phyloP scores from a whole-genome alignment of 1,140 invertebrate genomes.

The Aradophagus sp. region DNA sequence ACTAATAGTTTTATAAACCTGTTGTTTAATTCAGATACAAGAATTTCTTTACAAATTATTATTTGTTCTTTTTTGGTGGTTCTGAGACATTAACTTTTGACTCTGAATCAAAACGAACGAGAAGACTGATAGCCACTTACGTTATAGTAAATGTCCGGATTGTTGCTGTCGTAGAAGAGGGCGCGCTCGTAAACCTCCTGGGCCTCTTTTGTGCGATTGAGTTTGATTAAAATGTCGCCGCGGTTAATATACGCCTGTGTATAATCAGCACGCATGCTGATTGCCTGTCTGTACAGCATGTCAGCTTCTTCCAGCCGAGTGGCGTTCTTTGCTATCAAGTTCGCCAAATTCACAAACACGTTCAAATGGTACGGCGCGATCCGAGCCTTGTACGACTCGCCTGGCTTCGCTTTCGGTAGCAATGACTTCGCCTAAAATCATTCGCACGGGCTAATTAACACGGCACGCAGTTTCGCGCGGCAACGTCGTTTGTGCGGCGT shows the following conservation, averaged over 20 bases:
- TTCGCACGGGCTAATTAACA: neutral
- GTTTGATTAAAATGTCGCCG: conserved; percentile 95
- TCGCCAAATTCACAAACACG: conserved; percentile 96
- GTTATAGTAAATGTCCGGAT: conserved; percentile 98
- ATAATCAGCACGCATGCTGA: conserved; percentile 97
- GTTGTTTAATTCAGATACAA: too few species aligned
- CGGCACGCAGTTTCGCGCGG: too few species aligned
- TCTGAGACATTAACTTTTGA: too few species aligned
- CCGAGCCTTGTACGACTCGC: conserved; percentile 94
- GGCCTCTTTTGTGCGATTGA: conserved; percentile 95
- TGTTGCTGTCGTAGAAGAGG: conserved; percentile 92
- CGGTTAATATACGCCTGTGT: conserved; percentile 98
- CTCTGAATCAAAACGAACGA: too few species aligned
- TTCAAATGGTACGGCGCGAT: conserved; percentile 97
- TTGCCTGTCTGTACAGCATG: conserved; percentile 93
- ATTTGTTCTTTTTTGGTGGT: too few species aligned
- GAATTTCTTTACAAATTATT: too few species aligned
- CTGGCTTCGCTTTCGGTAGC: conserved; percentile 91
- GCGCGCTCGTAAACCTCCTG: conserved; percentile 96
- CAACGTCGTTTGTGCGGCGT: too few species aligned
- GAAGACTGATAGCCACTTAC: conserved; percentile 82
- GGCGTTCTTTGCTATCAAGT: conserved; percentile 94
- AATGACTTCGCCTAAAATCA: conserved; percentile 85
- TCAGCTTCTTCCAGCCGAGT: conserved; percentile 95
- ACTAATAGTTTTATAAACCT: too few species aligned